These are phyloP conservation scores for Entomobrya proxima DNA, from an alignment of 2,888 invertebrate species.

Conservation along the genomic window DNA sequence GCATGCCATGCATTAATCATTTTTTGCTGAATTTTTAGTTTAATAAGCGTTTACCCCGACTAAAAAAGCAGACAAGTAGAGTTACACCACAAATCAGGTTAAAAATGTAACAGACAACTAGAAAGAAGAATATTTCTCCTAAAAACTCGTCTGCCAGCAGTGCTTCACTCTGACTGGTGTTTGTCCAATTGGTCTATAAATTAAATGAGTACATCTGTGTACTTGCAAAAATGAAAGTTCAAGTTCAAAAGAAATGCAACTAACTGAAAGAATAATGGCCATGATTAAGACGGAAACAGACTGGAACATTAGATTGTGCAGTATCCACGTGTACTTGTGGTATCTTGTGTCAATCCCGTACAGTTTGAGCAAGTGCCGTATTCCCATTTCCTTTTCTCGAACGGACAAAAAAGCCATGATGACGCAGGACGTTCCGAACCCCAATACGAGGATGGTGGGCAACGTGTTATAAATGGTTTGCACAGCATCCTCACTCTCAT, in stretches of 20 bases:
- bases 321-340: constrained; percentile 55
- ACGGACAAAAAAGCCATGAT: constrained; percentile 51
- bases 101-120: constrained; percentile 52
- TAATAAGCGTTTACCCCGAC: constrained; percentile 26
- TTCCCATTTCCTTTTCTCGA: constrained; percentile 56
- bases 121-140: constrained; percentile 35
- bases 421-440: constrained; percentile 41
- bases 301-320: constrained; percentile 43
- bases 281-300: constrained; percentile 24
- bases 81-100: constrained; percentile 37
- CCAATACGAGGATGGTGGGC: constrained; percentile 36
- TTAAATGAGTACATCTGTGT: not conserved
- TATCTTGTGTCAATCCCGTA: constrained; percentile 47
- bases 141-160: constrained; percentile 26
- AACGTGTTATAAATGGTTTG: constrained; percentile 22
- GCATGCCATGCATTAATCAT: not conserved
- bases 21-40: not conserved
- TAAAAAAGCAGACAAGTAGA: constrained; percentile 58
- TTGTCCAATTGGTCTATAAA: constrained; percentile 59
- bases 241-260: too few relatives aligned
- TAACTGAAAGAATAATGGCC: constrained; percentile 51
- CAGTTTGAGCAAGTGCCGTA: constrained; percentile 39
- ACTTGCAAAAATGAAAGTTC: not conserved
- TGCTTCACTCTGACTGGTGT: not conserved
- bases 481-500: constrained; percentile 33